A percentile compares a stretch with the other conserved stretches of the same genome.
Evolutionary conservation across 2,888 invertebrate species (phyloP).

Genomic region (Isotomurus palustris): DNA sequence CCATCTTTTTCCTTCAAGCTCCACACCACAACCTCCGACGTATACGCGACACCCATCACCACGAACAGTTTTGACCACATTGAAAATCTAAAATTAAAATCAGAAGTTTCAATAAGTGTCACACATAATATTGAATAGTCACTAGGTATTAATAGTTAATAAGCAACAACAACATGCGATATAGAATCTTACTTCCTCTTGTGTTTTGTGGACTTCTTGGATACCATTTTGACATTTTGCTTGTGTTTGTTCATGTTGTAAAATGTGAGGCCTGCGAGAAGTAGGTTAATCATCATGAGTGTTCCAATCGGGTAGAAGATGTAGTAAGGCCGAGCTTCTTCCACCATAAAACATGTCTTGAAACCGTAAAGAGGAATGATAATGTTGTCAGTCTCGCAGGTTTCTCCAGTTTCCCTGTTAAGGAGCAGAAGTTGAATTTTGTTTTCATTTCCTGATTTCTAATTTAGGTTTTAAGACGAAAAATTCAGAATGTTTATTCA

Average conservation of each 20-base stretch:
- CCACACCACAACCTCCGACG: constrained; percentile 38
- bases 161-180: neutral
- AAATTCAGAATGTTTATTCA: neutral
- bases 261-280: constrained; percentile 28
- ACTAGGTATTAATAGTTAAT: neutral
- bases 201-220: constrained; percentile 13
- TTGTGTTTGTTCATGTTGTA: constrained; percentile 31
- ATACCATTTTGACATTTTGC: constrained; percentile 25
- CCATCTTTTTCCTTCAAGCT: constrained; percentile 15
- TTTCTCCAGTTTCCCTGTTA: constrained; percentile 32
- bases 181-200: constrained; percentile 12
- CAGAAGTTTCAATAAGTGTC: neutral
- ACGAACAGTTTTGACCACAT: constrained; percentile 41
- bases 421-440: neutral
- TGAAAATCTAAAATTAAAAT: constrained; percentile 22
- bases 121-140: neutral
- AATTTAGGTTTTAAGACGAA: too few relatives aligned
- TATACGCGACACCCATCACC: constrained; percentile 40
- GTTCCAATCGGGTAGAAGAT: constrained; percentile 40
- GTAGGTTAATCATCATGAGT: constrained; percentile 28
- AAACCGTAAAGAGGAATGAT: constrained; percentile 40
- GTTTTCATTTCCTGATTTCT: too few relatives aligned
- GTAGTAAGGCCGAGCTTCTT: constrained; percentile 34
- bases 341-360: constrained; percentile 31
- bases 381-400: constrained; percentile 26